Evolutionary conservation across 2,797 vertebrate genomes (phyloP).

Genomic region (Micromesistius poutassou): DNA sequence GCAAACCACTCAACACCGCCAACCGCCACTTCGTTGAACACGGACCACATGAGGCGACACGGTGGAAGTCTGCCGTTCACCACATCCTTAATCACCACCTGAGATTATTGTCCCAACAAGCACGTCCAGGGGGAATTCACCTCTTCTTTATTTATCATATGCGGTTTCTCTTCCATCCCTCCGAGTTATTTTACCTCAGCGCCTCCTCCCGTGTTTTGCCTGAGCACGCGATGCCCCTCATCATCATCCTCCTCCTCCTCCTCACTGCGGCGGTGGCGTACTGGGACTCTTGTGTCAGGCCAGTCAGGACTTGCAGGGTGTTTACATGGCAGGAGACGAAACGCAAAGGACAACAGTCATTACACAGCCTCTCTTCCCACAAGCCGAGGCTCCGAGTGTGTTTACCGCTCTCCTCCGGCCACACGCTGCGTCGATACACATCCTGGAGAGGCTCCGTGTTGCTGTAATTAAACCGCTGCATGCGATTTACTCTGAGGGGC

Average conservation of each 20-base stretch:
- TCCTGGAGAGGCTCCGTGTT: constrained; percentile 5
- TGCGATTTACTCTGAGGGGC: background rate
- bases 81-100: background rate
- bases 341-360: constrained; percentile 26
- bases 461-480: constrained; percentile 4
- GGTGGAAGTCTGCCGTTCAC: background rate
- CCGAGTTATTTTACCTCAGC: background rate
- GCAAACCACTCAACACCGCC: background rate
- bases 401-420: background rate
- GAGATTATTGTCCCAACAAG: background rate
- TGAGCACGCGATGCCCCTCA: background rate
- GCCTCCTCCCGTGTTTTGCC: background rate
- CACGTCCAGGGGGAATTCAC: constrained; percentile 22
- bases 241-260: background rate
- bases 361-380: constrained; percentile 13
- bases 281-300: constrained; percentile 41
- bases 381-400: constrained; percentile 11
- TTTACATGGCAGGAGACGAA: constrained; percentile 14
- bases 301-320: constrained; percentile 43
- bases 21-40: background rate
- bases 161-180: background rate
- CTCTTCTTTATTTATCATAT: background rate
- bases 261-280: background rate
- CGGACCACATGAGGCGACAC: background rate
- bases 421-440: constrained; percentile 13